Percentiles rank a stretch among this genome's conserved stretches.
Evolutionary conservation across 2,113 vertebrate genomes (phyloP).

Genomic region (Gallinago paraguaiae): DNA sequence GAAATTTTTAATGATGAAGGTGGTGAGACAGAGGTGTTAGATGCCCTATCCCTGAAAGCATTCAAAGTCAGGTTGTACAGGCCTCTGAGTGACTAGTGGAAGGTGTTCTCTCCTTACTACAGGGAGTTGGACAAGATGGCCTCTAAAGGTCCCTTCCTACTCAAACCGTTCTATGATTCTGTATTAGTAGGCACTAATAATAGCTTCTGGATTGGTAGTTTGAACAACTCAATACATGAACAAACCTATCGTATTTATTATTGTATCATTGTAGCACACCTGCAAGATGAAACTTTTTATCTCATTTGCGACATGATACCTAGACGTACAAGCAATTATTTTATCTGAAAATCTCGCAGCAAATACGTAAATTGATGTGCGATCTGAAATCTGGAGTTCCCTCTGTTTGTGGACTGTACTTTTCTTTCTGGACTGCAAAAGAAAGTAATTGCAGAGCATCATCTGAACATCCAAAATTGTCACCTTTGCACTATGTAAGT

Average conservation of each 20-base stretch:
- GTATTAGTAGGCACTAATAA: neutral
- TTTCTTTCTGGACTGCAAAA: neutral
- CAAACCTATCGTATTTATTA: neutral
- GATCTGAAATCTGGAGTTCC: neutral
- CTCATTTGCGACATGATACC: neutral
- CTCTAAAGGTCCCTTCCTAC: neutral
- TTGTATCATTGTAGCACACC: neutral
- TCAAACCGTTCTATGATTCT: neutral
- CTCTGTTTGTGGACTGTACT: neutral
- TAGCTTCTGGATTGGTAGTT: neutral
- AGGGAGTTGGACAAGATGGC: neutral
- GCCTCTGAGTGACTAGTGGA: neutral
- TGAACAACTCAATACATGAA: neutral
- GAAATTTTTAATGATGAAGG: fast-evolving
- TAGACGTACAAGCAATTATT: neutral
- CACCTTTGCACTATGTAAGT: neutral
- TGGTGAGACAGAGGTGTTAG: neutral
- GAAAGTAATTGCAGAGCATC: neutral
- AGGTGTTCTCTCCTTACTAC: neutral
- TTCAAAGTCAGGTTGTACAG: neutral
- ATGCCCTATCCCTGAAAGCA: neutral
- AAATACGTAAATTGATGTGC: fast-evolving
- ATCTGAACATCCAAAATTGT: neutral
- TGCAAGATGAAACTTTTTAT: neutral
- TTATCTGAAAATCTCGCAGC: neutral